Base-by-base conservation (phyloP, 2,113 vertebrate species). In the Sceloporus undulatus region DNA sequence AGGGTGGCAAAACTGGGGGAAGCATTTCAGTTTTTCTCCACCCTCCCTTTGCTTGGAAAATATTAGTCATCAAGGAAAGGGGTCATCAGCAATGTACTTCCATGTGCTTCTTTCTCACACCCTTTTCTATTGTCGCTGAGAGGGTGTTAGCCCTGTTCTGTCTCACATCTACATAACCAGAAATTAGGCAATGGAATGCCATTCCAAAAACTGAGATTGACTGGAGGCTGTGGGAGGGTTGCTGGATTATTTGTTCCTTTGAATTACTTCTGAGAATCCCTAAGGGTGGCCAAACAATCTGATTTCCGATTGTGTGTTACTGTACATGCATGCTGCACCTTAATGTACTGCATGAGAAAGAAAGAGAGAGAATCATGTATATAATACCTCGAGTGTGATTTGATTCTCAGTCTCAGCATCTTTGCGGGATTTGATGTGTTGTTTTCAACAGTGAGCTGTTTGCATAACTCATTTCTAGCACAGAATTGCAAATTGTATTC, bases 151-250 rank as follows among this genome's bases (percentile, higher is more conserved):
- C 85, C 70, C 42, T 4, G 48, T 56, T 71, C 23, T 27, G 4
- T 73, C 52, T 38, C n/a, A 29, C 16, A 75, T 80, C 68, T 87
- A 68, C 77, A 56, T 80, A 80, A 80, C n/a, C n/a, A 80, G 85
- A 71, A 79, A 71, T 54, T 80, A 87, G 79, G 23, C 34, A 80
- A 71, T 79, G 76, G 6, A 29, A 56, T 38, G 62, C 42, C 42
- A 52, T 40, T 40, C 84, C 71, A 62, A 85, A 85, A 62, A 75
- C 52, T 10, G 25, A 77, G 65, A 16, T 42, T 40, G n/a, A 54
- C n/a, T 48, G 54, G 66, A 2, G 52, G 29, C 66, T 70, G 48
- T 71, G 65, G 66, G 66, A 79, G 77, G 84, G 34, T 65, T 79
- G 59, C 42, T 59, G 11, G 10, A 21, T 62, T 62, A 62, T 52